Conservation (phyloP, 2,888 invertebrate genomes). For the Chrysina gloriosa region DNA sequence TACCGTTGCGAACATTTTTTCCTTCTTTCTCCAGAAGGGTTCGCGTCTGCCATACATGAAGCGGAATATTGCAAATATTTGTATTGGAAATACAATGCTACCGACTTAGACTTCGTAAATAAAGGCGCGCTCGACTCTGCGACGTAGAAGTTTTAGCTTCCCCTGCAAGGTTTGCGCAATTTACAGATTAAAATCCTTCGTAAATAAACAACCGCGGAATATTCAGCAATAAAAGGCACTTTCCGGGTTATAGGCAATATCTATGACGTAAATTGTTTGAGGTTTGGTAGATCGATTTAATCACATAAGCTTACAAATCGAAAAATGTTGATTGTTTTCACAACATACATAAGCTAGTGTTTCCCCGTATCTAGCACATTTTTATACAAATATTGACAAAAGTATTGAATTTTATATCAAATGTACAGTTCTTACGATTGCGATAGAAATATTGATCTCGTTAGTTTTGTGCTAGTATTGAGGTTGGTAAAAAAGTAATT, state of each 20-base stretch:
- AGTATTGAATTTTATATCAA: no score
- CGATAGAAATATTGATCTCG: no score
- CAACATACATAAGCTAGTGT: no score
- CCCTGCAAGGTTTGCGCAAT: neutral
- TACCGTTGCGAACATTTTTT: constrained; percentile 5
- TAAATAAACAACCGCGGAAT: constrained; percentile 8
- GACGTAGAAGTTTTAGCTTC: neutral
- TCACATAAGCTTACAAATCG: no score
- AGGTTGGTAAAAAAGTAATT: no score
- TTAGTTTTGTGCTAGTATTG: no score
- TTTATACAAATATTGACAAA: no score
- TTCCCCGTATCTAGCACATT: no score
- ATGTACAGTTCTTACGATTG: no score
- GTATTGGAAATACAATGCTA: constrained; percentile 33
- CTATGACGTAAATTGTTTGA: no score
- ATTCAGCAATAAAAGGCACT: neutral
- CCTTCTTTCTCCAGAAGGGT: neutral
- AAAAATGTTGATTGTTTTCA: no score
- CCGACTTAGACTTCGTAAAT: constrained; percentile 19
- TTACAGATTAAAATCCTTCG: constrained; percentile 3
- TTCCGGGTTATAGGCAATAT: neutral
- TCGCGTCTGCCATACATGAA: neutral
- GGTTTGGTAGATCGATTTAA: no score
- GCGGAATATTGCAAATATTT: constrained; percentile 40
- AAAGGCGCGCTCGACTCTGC: neutral